Evolutionary conservation across 2,888 invertebrate genomes (phyloP), one percentile per base, ranked within the genome.

Genomic region (Cheilosia scutellata): DNA sequence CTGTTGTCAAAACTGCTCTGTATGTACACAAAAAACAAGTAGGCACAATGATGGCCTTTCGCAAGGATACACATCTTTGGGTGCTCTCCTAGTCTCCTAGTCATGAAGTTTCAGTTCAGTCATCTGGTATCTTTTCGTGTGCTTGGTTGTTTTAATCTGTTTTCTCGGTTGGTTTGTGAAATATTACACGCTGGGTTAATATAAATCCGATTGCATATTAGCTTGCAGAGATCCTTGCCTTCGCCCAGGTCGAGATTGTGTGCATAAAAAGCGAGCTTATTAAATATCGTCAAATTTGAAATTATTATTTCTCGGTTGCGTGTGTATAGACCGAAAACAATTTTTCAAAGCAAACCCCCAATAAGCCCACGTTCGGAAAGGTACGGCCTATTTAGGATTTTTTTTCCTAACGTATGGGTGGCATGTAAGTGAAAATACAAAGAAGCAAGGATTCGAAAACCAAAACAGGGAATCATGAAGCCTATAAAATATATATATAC

Each of bases 11-110:
- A 80, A 71, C 47, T 82, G 57, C 58, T 47, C 47, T 20, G 42
- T 82, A 40, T 76, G 72, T 86, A 82, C 40, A 77, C 65, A 76
- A 53, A 62, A 71, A 75, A 51, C 27, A 57, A 74, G 53, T 44
- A 82, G 68, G 68, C 63, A 65, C 71, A 62, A 13, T 75, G 71
- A 77, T 47, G 75, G 72, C 57, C 62, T 72, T 58, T 86, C 71
- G 31, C 76, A 82, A 82, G 86, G 86, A 86, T 86, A 86, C 82
- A 82, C 86, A 84, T 82, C 76, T 86, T 72, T 7, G 70, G 55
- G 68, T 58, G 20, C 66, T 82, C 76, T 76, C 58, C 51, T 51
- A 27, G 51, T 29, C 51, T 25, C 13, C 51, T 40, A 11, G 49
- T 71, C 44, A 40, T 63, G 70, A 65, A 75, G 65, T 84, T 75